phyloP scores from a whole-genome alignment of 2,888 invertebrate species.

The Digitonthophagus gazella region DNA sequence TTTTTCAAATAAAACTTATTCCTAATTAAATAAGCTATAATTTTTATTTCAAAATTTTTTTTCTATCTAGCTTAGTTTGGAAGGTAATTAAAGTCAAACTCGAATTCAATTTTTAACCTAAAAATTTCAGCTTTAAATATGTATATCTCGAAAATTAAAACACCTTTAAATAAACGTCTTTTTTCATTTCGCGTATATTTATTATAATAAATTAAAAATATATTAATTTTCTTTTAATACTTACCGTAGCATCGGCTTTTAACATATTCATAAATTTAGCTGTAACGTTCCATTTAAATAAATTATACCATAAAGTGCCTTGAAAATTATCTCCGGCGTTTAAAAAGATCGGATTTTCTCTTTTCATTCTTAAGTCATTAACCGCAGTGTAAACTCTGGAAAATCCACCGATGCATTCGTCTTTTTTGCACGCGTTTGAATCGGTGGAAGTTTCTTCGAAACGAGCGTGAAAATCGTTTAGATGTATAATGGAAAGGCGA shows the following conservation, averaged over 20 bases:
- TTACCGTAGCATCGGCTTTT: conserved; percentile 75
- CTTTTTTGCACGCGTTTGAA: conserved; percentile 58
- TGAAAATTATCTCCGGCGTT: conserved; percentile 85
- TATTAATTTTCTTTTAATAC: conserved; percentile 38
- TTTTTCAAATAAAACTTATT: too few relatives aligned
- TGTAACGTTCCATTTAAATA: conserved; percentile 72
- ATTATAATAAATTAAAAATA: neutral
- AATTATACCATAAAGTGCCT: conserved; percentile 80
- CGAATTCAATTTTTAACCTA: too few relatives aligned
- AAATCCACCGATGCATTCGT: conserved; percentile 67
- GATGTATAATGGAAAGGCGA: conserved; percentile 58
- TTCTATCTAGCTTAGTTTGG: too few relatives aligned
- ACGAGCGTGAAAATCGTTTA: conserved; percentile 59
- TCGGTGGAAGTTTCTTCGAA: conserved; percentile 56
- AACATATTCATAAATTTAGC: conserved; percentile 73
- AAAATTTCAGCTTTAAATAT: too few relatives aligned
- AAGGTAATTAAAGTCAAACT: too few relatives aligned
- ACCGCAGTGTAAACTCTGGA: conserved; percentile 63
- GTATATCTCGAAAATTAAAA: too few relatives aligned
- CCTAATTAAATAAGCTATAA: too few relatives aligned
- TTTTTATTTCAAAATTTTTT: too few relatives aligned
- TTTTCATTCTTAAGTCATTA: conserved; percentile 44
- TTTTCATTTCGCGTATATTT: too few relatives aligned
- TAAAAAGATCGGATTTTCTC: conserved; percentile 55
- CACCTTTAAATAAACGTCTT: too few relatives aligned